A percentile compares a stretch with the other conserved stretches of the same genome.
Evolutionary conservation across 1,140 invertebrate species (phyloP).

Genomic region (Lepidostoma basale): DNA sequence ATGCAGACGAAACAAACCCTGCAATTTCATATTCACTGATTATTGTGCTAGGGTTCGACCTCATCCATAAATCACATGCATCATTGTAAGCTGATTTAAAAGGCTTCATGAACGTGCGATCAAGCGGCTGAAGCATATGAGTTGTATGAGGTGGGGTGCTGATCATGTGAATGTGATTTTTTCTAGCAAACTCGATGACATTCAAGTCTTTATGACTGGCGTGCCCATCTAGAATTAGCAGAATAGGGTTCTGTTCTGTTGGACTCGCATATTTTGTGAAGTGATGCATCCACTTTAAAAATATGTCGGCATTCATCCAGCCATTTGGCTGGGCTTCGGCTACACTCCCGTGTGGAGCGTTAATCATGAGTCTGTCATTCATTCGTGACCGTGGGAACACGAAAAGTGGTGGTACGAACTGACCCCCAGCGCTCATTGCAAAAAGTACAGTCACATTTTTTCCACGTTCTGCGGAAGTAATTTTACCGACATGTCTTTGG

Average conservation of each 20-base stretch:
- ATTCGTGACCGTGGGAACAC: not conserved
- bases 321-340: not conserved
- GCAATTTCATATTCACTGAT: constrained; percentile 12
- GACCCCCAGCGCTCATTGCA: constrained; percentile 1
- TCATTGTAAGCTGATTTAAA: constrained; percentile 2
- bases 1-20: not conserved
- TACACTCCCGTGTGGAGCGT: not conserved
- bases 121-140: not conserved
- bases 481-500: constrained; percentile 49
- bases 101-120: constrained; percentile 8
- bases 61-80: constrained; percentile 5
- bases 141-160: constrained; percentile 1
- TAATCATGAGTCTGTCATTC: not conserved
- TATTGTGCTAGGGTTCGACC: not conserved
- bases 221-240: not conserved
- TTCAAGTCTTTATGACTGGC: not conserved
- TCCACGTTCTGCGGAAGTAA: constrained; percentile 49
- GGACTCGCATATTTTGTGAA: too few species aligned
- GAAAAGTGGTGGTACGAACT: not conserved
- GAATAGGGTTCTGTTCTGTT: not conserved
- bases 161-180: constrained; percentile 5
- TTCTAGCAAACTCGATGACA: constrained; percentile 8
- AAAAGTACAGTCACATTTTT: constrained; percentile 8
- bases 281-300: too few species aligned
- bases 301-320: not conserved